Conservation (phyloP, 2,888 invertebrate species). For the Sisyra terminalis region DNA sequence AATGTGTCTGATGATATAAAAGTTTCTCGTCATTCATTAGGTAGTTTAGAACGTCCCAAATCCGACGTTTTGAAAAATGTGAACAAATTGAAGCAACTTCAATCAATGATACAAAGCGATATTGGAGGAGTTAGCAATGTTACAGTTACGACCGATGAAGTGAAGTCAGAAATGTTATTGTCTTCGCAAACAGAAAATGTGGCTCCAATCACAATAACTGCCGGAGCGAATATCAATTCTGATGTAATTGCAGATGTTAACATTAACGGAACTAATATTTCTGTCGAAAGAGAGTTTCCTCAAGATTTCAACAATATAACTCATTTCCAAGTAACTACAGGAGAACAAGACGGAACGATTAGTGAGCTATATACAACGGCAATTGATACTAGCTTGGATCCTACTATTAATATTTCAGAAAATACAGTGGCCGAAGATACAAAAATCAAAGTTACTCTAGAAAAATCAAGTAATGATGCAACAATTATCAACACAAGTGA, state of each 20-base stretch:
- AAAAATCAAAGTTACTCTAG: slow-evolving; percentile 4
- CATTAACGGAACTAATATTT: neutral
- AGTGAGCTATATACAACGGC: slow-evolving; percentile 28
- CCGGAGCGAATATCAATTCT: slow-evolving; percentile 17
- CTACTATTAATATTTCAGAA: neutral
- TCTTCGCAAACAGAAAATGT: slow-evolving; percentile 17
- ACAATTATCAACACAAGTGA: neutral
- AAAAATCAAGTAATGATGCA: neutral
- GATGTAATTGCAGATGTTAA: neutral
- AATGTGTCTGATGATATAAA: slow-evolving; percentile 47
- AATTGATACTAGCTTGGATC: slow-evolving; percentile 30
- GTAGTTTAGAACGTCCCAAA: slow-evolving; percentile 43
- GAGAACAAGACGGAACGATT: slow-evolving; percentile 30
- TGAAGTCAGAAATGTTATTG: slow-evolving; percentile 23
- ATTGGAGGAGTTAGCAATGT: slow-evolving; percentile 13
- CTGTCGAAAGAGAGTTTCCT: slow-evolving; percentile 5
- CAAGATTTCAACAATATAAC: slow-evolving; percentile 10
- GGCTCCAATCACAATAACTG: slow-evolving; percentile 11
- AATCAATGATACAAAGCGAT: slow-evolving; percentile 11
- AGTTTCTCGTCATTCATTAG: slow-evolving; percentile 41
- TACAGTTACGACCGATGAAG: slow-evolving; percentile 15
- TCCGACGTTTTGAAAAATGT: slow-evolving; percentile 40
- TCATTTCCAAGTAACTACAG: slow-evolving; percentile 21
- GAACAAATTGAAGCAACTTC: slow-evolving; percentile 12
- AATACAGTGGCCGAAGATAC: slow-evolving; percentile 2